A percentile compares a stretch with the other conserved stretches of the same genome.
These are phyloP conservation scores for Oscheius sp. DNA, from an alignment of 2,888 invertebrate genomes.

Conservation along the genomic window DNA sequence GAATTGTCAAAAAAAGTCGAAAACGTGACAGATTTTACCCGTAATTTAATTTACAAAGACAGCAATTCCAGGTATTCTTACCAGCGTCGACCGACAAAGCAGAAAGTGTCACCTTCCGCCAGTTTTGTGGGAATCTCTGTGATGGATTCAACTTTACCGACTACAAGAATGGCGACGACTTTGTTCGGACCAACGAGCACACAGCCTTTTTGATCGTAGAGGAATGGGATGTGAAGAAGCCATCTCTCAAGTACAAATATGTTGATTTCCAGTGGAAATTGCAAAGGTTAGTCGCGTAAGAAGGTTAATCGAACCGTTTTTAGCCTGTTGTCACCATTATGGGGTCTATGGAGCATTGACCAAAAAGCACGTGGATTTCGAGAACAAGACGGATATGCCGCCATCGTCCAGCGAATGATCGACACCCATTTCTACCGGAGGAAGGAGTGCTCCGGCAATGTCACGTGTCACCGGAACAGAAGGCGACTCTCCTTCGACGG, in stretches of 20 bases:
- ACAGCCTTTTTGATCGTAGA: conserved; percentile 12
- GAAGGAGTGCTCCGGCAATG: background rate
- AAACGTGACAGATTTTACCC: background rate
- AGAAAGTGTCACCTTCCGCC: background rate
- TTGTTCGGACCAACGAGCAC: background rate
- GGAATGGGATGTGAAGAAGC: conserved; percentile 7
- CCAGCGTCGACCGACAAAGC: background rate
- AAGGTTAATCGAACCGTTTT: no score
- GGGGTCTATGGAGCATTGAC: conserved; percentile 21
- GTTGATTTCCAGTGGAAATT: conserved; percentile 6
- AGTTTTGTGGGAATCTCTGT: conserved; percentile 9
- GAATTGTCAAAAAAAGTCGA: background rate
- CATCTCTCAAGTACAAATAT: conserved; percentile 4
- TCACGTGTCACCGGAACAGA: background rate
- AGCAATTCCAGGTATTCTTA: background rate
- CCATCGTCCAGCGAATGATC: background rate
- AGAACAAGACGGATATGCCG: background rate
- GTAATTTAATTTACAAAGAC: no score
- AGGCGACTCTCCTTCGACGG: background rate
- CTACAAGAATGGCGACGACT: background rate
- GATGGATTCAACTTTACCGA: background rate
- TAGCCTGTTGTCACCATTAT: background rate
- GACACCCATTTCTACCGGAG: conserved; percentile 16
- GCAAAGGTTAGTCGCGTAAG: background rate
- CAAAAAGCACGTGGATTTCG: background rate